Evolutionary conservation across 2,797 vertebrate genomes (phyloP).

Genomic region (Phataginus tricuspis): DNA sequence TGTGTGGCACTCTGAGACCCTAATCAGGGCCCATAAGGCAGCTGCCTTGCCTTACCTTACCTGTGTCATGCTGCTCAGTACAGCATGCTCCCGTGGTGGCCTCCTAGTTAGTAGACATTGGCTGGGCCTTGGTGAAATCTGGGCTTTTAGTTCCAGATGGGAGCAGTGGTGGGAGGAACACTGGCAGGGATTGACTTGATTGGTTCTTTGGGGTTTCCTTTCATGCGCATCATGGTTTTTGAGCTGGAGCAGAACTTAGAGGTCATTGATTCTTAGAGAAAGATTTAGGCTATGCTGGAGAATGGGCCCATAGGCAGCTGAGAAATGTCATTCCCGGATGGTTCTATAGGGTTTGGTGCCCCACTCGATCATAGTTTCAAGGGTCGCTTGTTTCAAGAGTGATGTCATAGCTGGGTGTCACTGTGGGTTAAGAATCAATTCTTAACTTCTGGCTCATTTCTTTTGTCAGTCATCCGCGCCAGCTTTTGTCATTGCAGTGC

Average conservation of each 20-base stretch:
- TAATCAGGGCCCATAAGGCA: neutral
- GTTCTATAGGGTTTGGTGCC: neutral
- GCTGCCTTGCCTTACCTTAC: too few species aligned
- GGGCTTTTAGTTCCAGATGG: neutral
- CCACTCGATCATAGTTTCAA: neutral
- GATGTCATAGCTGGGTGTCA: neutral
- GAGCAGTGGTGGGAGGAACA: neutral
- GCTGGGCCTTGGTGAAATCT: neutral
- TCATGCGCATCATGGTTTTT: constrained; percentile 2
- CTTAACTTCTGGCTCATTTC: neutral
- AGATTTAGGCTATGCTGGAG: neutral
- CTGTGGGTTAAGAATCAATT: neutral
- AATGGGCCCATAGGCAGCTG: neutral
- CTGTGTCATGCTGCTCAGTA: neutral
- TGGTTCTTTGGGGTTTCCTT: neutral
- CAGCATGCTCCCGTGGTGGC: accelerated
- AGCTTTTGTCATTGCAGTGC: neutral
- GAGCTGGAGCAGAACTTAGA: neutral
- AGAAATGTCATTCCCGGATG: neutral
- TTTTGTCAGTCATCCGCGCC: neutral
- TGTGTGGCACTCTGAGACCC: neutral
- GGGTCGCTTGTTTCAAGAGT: neutral
- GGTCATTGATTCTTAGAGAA: neutral
- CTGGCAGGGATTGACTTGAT: neutral
- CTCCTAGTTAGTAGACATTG: too few species aligned